These are phyloP conservation scores for Philereme vetulata DNA, from an alignment of 2,888 invertebrate genomes.

Conservation along the genomic window DNA sequence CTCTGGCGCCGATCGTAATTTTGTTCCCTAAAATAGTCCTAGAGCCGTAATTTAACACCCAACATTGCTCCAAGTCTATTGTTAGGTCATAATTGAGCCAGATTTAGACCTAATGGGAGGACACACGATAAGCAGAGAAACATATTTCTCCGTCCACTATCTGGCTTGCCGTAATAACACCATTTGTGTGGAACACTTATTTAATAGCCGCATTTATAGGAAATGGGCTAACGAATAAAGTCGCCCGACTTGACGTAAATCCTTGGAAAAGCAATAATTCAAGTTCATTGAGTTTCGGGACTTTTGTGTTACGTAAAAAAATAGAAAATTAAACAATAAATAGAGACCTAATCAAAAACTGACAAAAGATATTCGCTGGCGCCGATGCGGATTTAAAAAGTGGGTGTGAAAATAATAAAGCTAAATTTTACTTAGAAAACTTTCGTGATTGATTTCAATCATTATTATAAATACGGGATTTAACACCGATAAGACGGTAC, in stretches of 20 bases:
- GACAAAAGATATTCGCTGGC: no score
- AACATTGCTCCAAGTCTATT: slow-evolving; percentile 39
- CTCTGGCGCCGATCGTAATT: background rate
- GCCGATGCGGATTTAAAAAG: no score
- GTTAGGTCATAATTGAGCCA: slow-evolving; percentile 47
- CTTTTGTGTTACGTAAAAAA: slow-evolving; percentile 30
- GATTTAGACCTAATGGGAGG: slow-evolving; percentile 48
- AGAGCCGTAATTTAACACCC: slow-evolving; percentile 34
- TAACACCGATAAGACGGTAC: no score
- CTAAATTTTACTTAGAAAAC: no score
- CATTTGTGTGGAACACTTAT: slow-evolving; percentile 68
- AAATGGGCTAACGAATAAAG: slow-evolving; percentile 74
- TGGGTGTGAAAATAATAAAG: no score
- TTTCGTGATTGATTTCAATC: no score
- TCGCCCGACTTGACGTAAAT: slow-evolving; percentile 75
- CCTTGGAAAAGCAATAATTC: slow-evolving; percentile 71
- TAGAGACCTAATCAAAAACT: no score
- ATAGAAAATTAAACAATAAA: no score
- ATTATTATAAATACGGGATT: no score
- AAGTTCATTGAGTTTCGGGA: slow-evolving; percentile 74
- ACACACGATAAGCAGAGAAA: slow-evolving; percentile 56
- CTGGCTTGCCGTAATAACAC: slow-evolving; percentile 61
- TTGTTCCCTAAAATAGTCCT: slow-evolving; percentile 25
- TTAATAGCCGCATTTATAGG: slow-evolving; percentile 67
- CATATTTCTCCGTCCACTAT: slow-evolving; percentile 60